Percentiles rank a stretch among this genome's conserved stretches.
phyloP scores from a whole-genome alignment of 1,140 invertebrate species.

The Drosophila nasuta region DNA sequence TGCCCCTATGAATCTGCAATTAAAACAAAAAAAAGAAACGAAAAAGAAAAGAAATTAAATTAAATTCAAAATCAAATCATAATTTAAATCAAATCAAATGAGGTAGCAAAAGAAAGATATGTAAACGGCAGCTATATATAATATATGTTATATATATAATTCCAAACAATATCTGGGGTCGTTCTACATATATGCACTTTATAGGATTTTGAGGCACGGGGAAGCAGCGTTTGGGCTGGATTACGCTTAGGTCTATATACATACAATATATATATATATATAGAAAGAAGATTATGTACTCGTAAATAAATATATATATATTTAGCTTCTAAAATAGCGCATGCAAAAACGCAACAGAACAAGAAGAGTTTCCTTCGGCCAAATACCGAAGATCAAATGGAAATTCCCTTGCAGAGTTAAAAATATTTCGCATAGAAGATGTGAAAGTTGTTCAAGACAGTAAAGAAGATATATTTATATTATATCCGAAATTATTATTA shows the following conservation, averaged over 20 bases:
- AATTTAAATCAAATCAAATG: slow-evolving; percentile 4
- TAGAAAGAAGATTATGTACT: not conserved
- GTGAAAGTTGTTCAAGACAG: too few relatives aligned
- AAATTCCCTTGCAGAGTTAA: slow-evolving; percentile 8
- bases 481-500: too few relatives aligned
- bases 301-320: not conserved
- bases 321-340: not conserved
- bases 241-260: slow-evolving; percentile 6
- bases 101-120: slow-evolving; percentile 3
- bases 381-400: not conserved
- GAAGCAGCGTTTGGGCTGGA: not conserved
- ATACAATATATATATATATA: not conserved
- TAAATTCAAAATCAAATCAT: slow-evolving; percentile 9
- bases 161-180: not conserved
- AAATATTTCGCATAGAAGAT: too few relatives aligned
- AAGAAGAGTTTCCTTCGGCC: slow-evolving; percentile 3
- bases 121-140: not conserved
- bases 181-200: not conserved
- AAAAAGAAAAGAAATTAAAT: slow-evolving; percentile 39
- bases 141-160: slow-evolving; percentile 9
- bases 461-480: too few relatives aligned
- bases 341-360: slow-evolving; percentile 5
- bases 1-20: slow-evolving; percentile 81
- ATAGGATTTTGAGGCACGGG: slow-evolving; percentile 1
- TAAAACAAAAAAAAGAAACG: slow-evolving; percentile 50